Base-by-base conservation (phyloP, 2,888 invertebrate species). In the Oxycera nigricornis region DNA sequence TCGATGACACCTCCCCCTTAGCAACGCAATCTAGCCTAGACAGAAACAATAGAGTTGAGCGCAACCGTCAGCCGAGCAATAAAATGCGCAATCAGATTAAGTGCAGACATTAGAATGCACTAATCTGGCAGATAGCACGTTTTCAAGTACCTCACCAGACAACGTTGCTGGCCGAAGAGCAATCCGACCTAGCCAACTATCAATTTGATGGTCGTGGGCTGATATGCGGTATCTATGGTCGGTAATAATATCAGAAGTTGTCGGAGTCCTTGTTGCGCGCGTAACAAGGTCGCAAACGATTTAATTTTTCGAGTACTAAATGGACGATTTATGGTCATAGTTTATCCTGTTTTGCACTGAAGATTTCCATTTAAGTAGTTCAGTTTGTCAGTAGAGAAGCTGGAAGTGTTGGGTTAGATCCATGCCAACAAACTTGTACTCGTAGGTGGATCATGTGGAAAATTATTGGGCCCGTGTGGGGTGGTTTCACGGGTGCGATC, bases 271-370 rank as follows among this genome's bases (percentile, higher is more conserved):
- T 70, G 70, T 70, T 70, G 52, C n/a, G 31, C 55, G 35, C 70
- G 70, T 55, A 70, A 70, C 70, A 70, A 70, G 70, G 70, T 70
- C 70, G 70, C 70, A 70, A 70, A 70, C 55, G 70, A 70, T 52
- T 70, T 70, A 70, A 70, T 70, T 70, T 70, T 55, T 70, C 31
- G 30, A 70, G 11, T 11, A 70, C 24, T 31, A 52, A 70, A 35
- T 75, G 67, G 72, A 76, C 74, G 67, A 76, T 76, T 74, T 73
- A 75, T 75, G 72, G 35, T 76, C 72, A 74, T 74, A 72, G 74
- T 68, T 72, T 73, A 76, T 74, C 74, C 74, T 76, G 74, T 57
- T 72, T 57, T 72, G 6, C 59, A 59, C 31, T 31, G 22, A 70
- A 52, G 70, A 70, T 52, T 31, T 20, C 22, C 39, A 70, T 70